Evolutionary conservation across 1,140 invertebrate genomes (phyloP), one percentile per base, ranked within the genome.

Genomic region (Piezodorus guildinii): DNA sequence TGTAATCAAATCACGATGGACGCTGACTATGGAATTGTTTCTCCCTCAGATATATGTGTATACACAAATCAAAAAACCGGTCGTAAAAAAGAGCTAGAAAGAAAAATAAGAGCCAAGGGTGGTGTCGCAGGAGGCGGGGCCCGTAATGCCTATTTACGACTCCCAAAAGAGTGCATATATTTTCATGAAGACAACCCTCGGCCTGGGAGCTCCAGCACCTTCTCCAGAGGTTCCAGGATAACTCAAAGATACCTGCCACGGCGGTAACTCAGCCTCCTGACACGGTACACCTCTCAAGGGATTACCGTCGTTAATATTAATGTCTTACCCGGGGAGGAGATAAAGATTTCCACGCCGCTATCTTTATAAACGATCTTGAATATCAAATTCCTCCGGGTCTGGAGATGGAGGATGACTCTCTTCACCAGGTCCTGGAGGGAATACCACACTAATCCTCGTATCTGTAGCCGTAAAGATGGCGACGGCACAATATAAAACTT

Each of bases 331-430:
- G 46, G 46, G 21, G 12, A 49, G 21, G 21, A 49, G 46, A 49
- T 49, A 49, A 49, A 49, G 46, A 49, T 49, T 49, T 49, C 46
- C 46, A 49, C n/a, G 21, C n/a, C n/a, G n/a, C n/a, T 49, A 49
- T 49, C 46, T 49, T 49, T 49, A 49, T 49, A 49, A 49, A 49
- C 46, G 46, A 49, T 49, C 46, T 49, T 49, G 46, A 49, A 49
- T 49, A 49, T 49, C 46, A 49, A 49, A 49, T 49, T 49, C 46
- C 46, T 49, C 45, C 12, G 16, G 46, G 46, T 8, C 14, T 9
- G 21, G 46, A 17, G 46, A 49, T 49, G 46, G 46, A 21, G 46
- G n/a, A 49, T 21, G 21, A 21, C 46, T 49, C 46, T 49, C n/a
- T 46, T 49, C n/a, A 6, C 4, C 46, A 49, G 34, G 34, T 39